A percentile compares a stretch with the other conserved stretches of the same genome.
Evolutionary conservation across 2,888 invertebrate genomes (phyloP).

Genomic region (Thysanoteuthis rhombus): DNA sequence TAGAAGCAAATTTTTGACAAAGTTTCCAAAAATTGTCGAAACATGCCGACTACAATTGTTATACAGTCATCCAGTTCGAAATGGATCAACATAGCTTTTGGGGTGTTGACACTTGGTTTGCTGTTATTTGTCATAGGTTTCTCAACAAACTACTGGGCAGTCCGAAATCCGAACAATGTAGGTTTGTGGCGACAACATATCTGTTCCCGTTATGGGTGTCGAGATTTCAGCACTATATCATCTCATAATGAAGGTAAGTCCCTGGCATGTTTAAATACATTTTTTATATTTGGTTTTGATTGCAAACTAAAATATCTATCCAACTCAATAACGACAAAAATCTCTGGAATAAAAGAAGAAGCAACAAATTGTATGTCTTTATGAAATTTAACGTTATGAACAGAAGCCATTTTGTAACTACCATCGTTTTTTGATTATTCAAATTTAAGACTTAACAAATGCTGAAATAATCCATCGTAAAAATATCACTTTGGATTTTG

Average conservation of each 20-base stretch:
- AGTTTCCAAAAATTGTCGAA: background rate
- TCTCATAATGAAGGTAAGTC: background rate
- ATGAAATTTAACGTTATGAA: no score
- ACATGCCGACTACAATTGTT: conserved; percentile 15
- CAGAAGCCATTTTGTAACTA: no score
- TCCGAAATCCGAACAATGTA: background rate
- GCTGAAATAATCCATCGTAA: no score
- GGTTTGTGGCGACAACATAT: background rate
- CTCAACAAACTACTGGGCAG: conserved; percentile 49
- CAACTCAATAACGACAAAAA: no score
- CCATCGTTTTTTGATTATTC: no score
- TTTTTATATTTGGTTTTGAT: background rate
- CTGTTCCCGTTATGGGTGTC: background rate
- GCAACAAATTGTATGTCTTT: no score
- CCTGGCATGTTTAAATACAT: background rate
- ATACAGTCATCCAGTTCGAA: conserved; percentile 35
- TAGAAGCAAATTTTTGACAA: background rate
- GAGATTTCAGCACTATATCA: background rate
- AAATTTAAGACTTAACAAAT: no score
- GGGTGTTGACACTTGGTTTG: conserved; percentile 39
- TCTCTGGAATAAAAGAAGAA: no score
- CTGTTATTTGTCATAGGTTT: conserved; percentile 53
- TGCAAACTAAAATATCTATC: background rate
- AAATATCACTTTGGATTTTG: no score
- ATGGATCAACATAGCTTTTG: conserved; percentile 43